These are phyloP conservation scores for Tineola bisselliella DNA, from an alignment of 2,888 invertebrate genomes.

Conservation along the genomic window DNA sequence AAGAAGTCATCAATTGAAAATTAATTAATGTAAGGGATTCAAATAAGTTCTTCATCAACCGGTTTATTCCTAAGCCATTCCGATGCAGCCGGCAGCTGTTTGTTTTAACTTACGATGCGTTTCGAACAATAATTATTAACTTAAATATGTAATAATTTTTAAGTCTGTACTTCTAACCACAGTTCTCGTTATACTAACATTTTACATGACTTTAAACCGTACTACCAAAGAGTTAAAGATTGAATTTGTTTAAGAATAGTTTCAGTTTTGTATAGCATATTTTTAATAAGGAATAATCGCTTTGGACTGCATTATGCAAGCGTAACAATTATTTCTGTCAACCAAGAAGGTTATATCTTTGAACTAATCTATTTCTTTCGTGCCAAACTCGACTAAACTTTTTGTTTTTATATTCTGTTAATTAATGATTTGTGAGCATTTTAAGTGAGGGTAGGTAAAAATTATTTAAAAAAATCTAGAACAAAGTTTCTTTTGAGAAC, in stretches of 20 bases:
- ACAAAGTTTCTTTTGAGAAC: no score
- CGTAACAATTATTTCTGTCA: background rate
- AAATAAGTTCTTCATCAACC: background rate
- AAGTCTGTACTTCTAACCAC: background rate
- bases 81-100: constrained; percentile 9
- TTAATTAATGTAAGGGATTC: no score
- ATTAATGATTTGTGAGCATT: background rate
- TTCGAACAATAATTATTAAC: constrained; percentile 8
- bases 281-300: background rate
- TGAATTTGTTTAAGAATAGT: background rate
- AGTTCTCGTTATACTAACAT: no score
- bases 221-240: background rate
- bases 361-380: background rate
- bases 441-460: background rate
- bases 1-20: no score
- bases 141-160: background rate
- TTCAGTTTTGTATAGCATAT: background rate
- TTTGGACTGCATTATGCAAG: background rate
- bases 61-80: background rate
- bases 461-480: no score
- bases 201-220: background rate
- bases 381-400: background rate
- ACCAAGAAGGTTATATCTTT: background rate
- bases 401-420: background rate
- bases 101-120: constrained; percentile 11